Evolutionary conservation across 2,888 invertebrate species (phyloP).

Genomic region (Agrochola lota): DNA sequence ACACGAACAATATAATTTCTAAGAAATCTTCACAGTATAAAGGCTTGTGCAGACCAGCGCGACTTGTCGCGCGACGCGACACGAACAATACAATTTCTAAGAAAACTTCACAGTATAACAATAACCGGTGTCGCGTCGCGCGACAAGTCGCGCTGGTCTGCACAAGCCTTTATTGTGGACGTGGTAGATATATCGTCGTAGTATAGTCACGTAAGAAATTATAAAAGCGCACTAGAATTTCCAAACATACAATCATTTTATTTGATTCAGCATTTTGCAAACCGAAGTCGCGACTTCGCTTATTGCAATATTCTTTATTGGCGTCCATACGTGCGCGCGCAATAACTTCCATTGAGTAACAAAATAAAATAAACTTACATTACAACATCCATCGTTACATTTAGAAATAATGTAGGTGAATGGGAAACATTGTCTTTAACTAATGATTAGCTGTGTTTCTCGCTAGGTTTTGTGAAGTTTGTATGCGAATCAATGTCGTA

Average conservation of each 20-base stretch:
- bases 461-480: conserved; percentile 17
- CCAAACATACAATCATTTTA: conserved; percentile 14
- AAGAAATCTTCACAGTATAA: no score
- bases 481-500: no score
- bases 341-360: conserved; percentile 49
- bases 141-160: no score
- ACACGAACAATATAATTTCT: no score
- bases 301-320: conserved; percentile 56
- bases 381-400: conserved; percentile 50
- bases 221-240: not conserved
- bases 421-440: conserved; percentile 22
- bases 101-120: no score
- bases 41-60: no score
- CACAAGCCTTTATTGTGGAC: not conserved
- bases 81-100: no score
- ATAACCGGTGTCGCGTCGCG: no score
- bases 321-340: conserved; percentile 50
- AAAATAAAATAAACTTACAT: conserved; percentile 57
- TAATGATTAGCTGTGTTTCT: conserved; percentile 20
- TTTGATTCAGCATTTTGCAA: conserved; percentile 37
- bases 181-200: not conserved
- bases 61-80: no score
- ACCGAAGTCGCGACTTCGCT: conserved; percentile 31
- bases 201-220: not conserved
- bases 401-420: conserved; percentile 49